Evolutionary conservation across 2,888 invertebrate genomes (phyloP), one percentile per base, ranked within the genome.

Genomic region (Lasioglossum pauxillum): DNA sequence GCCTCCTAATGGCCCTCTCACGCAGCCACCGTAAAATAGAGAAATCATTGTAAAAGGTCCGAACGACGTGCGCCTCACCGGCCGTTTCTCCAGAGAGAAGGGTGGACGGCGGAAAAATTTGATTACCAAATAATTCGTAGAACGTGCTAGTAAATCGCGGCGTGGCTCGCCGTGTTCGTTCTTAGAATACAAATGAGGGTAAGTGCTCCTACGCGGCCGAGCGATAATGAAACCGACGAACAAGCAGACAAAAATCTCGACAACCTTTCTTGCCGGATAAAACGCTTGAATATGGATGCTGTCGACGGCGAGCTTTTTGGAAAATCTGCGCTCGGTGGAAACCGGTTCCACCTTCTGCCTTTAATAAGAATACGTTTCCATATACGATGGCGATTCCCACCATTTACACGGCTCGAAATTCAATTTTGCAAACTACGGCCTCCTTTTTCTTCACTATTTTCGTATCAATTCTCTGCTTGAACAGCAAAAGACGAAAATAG

Each of bases 61-160:
- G 85, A 86, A 87, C 87, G 86, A 85, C 82, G 86, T 74, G 76
- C 87, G 85, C 89, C 84, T 86, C 84, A 79, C 83, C 79, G 77
- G 76, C 82, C 88, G 83, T 88, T 84, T 84, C 83, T 88, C 87
- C 81, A 79, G 83, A 80, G 77, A 85, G 53, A 53, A 83, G 85
- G 86, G 89, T 74, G 80, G 82, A 75, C 71, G 80, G 80, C 71
- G 80, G 91, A 90, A 93, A 94, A 94, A 95, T 95, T 94, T 95
- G 95, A 95, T 95, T 95, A 95, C 95, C 93, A 95, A 95, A 95
- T 95, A 95, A 95, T 95, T 95, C 94, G 94, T 93, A 91, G 92
- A 92, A 95, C 95, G 94, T 95, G 95, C 94, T 95, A 94, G 93
- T 94, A 93, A 94, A 94, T 94, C 94, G 94, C 93, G 93, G 93